Percentiles rank a stretch among this genome's conserved stretches.
Conservation (phyloP, 1,140 invertebrate species). For the Palaemon carinicauda region DNA sequence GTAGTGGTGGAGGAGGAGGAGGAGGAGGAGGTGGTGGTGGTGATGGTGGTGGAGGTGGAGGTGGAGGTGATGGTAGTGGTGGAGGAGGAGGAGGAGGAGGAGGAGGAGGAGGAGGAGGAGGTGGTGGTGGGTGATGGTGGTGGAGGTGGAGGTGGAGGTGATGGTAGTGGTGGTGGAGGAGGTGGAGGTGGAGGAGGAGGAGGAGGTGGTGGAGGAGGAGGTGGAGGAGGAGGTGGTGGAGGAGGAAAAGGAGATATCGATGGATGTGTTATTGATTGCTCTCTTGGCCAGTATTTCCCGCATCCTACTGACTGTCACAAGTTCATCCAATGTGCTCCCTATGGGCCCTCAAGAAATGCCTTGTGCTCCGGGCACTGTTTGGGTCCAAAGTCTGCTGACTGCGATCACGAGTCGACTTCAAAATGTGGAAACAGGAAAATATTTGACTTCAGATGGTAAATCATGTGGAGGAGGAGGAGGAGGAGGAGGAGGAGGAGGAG, state of each 20-base stretch:
- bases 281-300: conserved; percentile 3
- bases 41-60: neutral
- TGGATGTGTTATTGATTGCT: conserved; percentile 27
- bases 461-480: neutral
- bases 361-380: no score
- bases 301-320: conserved; percentile 37
- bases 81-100: conserved; percentile 5
- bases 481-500: neutral
- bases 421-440: no score
- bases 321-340: conserved; percentile 44
- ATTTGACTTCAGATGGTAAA: neutral
- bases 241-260: conserved; percentile 29
- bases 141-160: neutral
- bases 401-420: no score
- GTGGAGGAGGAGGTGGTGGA: neutral
- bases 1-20: neutral
- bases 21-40: neutral
- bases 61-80: neutral
- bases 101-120: neutral
- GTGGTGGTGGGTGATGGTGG: neutral
- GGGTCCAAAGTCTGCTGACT: no score
- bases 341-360: no score
- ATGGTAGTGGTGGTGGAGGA: neutral
- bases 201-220: neutral
- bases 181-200: neutral